Conservation (phyloP, 2,888 invertebrate genomes). For the Heteromyza rotundicornis region DNA sequence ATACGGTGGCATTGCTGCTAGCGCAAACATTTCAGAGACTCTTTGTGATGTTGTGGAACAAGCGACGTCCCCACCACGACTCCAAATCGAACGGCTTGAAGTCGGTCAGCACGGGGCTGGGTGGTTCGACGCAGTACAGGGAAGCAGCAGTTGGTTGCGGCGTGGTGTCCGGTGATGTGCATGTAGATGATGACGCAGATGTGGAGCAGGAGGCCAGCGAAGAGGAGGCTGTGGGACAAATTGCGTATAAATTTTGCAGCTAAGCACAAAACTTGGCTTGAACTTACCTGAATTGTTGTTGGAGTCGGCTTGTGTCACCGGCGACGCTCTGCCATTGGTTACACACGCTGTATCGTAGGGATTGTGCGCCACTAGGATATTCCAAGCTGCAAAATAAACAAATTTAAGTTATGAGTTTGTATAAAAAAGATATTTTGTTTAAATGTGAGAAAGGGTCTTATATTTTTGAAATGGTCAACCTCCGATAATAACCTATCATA, state of each 20-base stretch:
- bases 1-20: too few relatives aligned
- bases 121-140: conserved; percentile 77
- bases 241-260: neutral
- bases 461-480: too few relatives aligned
- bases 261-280: neutral
- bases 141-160: conserved; percentile 46
- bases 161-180: conserved; percentile 43
- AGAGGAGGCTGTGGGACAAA: conserved; percentile 33
- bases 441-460: too few relatives aligned
- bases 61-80: conserved; percentile 87
- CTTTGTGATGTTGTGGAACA: conserved; percentile 85
- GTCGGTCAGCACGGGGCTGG: conserved; percentile 74
- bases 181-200: conserved; percentile 29
- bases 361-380: conserved; percentile 60
- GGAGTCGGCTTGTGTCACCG: conserved; percentile 42
- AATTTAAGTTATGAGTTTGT: too few relatives aligned
- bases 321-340: conserved; percentile 16
- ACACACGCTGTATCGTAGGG: conserved; percentile 51
- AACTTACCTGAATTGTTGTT: conserved; percentile 46
- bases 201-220: conserved; percentile 60
- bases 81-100: conserved; percentile 91
- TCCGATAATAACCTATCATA: too few relatives aligned
- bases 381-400: conserved; percentile 53
- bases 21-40: too few relatives aligned
- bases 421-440: too few relatives aligned